Evolutionary conservation across 2,113 vertebrate genomes (phyloP), one percentile per base, ranked within the genome.

Genomic region (Peucedramus taeniatus): DNA sequence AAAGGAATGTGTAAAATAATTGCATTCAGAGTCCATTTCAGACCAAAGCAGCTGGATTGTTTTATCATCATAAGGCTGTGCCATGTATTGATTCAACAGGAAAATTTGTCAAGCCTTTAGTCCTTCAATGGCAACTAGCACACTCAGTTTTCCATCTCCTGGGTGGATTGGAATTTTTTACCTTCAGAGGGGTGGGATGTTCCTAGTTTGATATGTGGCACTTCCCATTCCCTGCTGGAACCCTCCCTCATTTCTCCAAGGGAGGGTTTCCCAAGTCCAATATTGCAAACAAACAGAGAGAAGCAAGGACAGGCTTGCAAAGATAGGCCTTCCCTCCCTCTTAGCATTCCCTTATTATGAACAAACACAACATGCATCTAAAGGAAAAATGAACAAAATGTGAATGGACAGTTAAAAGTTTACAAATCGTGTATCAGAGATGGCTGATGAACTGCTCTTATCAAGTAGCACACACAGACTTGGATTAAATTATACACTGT

Each of bases 291-390:
- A 11, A 54, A 40, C 7, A 23, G 1, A 42, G 4, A 78, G 33
- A 79, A 75, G 7, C 15, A 63, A 30, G 5, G 5, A 83, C 11
- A 71, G 28, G 17, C 57, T 10, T 7, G 19, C 15, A 69, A 18
- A 72, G 8, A 45, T 0, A 13, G 14, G 5, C 4, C 17, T 86
- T 74, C 7, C 27, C 28, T 74, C 7, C 27, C 28, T 64, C 40
- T 39, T 24, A 31, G 14, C 40, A 77, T 56, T 70, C 37, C 17
- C 15, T 69, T 65, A 39, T 18, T 35, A 45, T 35, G 20, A 15
- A 49, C 26, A 65, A 79, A 61, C 3, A 16, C 3, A 2, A 37
- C 0, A 0, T 7, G 21, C 9, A 8, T 22, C n/a, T 50, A 72
- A 78, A 75, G 26, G 21, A 44, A 92, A 53, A 69, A 63, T 9